Percentiles rank a stretch among this genome's conserved stretches.
Conservation (phyloP, 2,113 vertebrate species). For the Kryptolebias marmoratus region DNA sequence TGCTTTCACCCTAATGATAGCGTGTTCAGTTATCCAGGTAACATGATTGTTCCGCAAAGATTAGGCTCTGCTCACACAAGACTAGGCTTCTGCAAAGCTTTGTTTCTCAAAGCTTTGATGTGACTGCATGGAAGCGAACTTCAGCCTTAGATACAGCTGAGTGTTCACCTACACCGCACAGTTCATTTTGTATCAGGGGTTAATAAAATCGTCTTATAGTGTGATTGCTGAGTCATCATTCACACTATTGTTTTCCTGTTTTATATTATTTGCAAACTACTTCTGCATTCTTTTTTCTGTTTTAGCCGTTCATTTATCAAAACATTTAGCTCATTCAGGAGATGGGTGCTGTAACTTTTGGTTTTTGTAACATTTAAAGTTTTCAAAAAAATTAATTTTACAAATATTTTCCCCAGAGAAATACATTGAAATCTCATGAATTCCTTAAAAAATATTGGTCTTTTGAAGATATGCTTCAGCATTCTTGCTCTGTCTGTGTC, state of each 20-base stretch:
- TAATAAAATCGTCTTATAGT: not conserved
- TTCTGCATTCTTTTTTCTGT: no score
- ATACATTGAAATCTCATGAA: no score
- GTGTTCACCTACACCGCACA: not conserved
- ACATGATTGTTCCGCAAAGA: conserved; percentile 38
- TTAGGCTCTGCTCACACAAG: conserved; percentile 8
- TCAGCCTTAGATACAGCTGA: not conserved
- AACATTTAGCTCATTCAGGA: no score
- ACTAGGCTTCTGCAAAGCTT: not conserved
- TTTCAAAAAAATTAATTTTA: no score
- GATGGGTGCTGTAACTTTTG: no score
- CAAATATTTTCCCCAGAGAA: no score
- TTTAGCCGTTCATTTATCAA: no score
- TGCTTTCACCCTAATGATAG: conserved; percentile 24
- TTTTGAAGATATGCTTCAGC: no score
- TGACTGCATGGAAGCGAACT: not conserved
- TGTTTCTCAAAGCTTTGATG: conserved; percentile 20
- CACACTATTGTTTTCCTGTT: not conserved
- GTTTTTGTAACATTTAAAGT: no score
- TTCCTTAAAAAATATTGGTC: no score
- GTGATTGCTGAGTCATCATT: no score
- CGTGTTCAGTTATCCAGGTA: conserved; percentile 39
- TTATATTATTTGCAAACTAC: not conserved
- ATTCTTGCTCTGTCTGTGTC: no score
- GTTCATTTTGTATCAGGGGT: not conserved